Percentiles rank a stretch among this genome's conserved stretches.
These are phyloP conservation scores for Drosophila mimetica DNA, from an alignment of 2,888 invertebrate genomes.

Conservation along the genomic window DNA sequence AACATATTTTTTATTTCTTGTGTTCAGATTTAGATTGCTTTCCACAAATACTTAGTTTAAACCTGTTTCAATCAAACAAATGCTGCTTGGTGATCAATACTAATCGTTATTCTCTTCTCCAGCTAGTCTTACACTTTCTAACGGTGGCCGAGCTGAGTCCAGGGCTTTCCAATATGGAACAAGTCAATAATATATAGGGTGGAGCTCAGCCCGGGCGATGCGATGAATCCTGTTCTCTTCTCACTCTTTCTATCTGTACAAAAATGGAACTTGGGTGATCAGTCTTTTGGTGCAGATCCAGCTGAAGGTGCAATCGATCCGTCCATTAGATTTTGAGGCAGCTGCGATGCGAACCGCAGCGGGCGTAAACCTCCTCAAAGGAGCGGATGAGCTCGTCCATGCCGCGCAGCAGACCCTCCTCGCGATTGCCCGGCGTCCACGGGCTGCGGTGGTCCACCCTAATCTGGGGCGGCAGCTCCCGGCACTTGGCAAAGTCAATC, in stretches of 20 bases:
- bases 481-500: constrained; percentile 98
- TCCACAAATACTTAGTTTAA: constrained; percentile 52
- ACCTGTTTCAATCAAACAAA: constrained; percentile 76
- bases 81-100: constrained; percentile 73
- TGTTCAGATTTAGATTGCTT: constrained; percentile 17
- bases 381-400: constrained; percentile 95
- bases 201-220: constrained; percentile 41
- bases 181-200: constrained; percentile 50
- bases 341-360: constrained; percentile 70
- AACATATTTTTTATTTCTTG: constrained; percentile 49
- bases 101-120: constrained; percentile 60
- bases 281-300: constrained; percentile 59
- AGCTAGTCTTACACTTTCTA: constrained; percentile 27
- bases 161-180: constrained; percentile 72
- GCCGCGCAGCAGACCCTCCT: constrained; percentile 97
- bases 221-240: constrained; percentile 36
- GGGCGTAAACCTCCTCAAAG: constrained; percentile 84
- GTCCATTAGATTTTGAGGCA: constrained; percentile 73
- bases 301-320: constrained; percentile 14
- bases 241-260: constrained; percentile 30
- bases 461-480: constrained; percentile 88
- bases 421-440: constrained; percentile 97
- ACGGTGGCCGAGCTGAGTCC: constrained; percentile 12
- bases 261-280: constrained; percentile 55
- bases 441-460: constrained; percentile 91